Evolutionary conservation across 2,113 vertebrate species (phyloP), one percentile per base, ranked within the genome.

Genomic region (Toxotes chatareus): DNA sequence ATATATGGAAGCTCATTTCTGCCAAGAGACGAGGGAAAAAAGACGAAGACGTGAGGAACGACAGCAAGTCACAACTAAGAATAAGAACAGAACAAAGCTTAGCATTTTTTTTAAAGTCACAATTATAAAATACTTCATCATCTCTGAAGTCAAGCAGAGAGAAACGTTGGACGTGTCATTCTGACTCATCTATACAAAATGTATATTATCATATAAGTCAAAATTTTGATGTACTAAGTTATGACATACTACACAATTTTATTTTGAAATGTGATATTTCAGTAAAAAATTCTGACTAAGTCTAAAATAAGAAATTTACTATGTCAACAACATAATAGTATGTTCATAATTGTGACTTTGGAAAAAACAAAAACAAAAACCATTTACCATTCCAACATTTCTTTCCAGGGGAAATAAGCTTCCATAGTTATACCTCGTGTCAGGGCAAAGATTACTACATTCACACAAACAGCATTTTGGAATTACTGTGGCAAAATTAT

Each of bases 381-480:
- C 12, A 42, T 11, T 57, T 27, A 59, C 7, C 5, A 3, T 61
- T 23, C 17, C 3, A 5, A 69, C 5, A 47, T 10, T 47, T 11
- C n/a, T 36, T 67, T 64, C 4, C 12, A 10, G 42, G 0, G 21
- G 38, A 53, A 53, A 82, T 19, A 19, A 13, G 31, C 76, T 73
- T 81, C 72, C 65, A 79, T 19, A 21, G n/a, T 32, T 12, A 16
- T 4, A 16, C 14, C 51, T 67, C 40, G 49, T 40, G 47, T 32
- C 55, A 27, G 9, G 40, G 38, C 1, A 23, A 32, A 31, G 2
- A 60, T 36, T 46, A 1, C 23, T 73, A 89, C 85, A 90, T 86
- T 82, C 86, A 82, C 76, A 83, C 79, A 73, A 90, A 83, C 85
- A 91, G 84, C 88, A 91, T 86, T 75, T 84, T 78, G 82, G 75